Percentiles rank a stretch among this genome's conserved stretches.
Conservation (phyloP, 2,888 invertebrate genomes). For the Brenthis ino region DNA sequence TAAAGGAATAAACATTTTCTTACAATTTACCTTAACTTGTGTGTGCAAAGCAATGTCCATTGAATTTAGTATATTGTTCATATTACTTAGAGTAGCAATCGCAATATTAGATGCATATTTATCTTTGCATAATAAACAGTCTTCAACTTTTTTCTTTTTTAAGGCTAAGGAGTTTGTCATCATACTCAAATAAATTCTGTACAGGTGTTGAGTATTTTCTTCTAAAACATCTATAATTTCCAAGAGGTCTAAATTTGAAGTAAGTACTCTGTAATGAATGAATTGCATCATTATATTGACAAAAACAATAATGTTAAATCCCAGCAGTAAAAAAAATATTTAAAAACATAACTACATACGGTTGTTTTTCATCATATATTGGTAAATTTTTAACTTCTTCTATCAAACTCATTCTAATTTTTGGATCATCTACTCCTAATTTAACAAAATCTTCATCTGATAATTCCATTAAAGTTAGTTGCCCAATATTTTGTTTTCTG, state of each 20-base stretch:
- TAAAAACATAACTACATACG: slow-evolving; percentile 16
- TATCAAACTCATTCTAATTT: slow-evolving; percentile 61
- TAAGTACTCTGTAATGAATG: slow-evolving; percentile 24
- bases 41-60: slow-evolving; percentile 68
- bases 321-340: not conserved
- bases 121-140: slow-evolving; percentile 65
- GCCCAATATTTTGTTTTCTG: slow-evolving; percentile 72
- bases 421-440: slow-evolving; percentile 65
- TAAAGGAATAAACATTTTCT: slow-evolving; percentile 4
- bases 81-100: slow-evolving; percentile 63
- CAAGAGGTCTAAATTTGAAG: slow-evolving; percentile 51
- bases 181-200: slow-evolving; percentile 70
- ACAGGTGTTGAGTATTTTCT: slow-evolving; percentile 69
- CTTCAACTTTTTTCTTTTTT: slow-evolving; percentile 62
- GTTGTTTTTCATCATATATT: slow-evolving; percentile 56
- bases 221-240: slow-evolving; percentile 68
- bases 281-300: slow-evolving; percentile 39
- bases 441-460: slow-evolving; percentile 69
- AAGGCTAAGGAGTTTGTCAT: slow-evolving; percentile 65
- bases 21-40: slow-evolving; percentile 62
- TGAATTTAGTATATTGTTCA: slow-evolving; percentile 63
- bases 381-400: slow-evolving; percentile 68
- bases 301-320: slow-evolving; percentile 14
- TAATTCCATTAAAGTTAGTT: slow-evolving; percentile 67
- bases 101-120: slow-evolving; percentile 73